phyloP scores from a whole-genome alignment of 2,113 vertebrate genomes.

The Regulus satrapa region DNA sequence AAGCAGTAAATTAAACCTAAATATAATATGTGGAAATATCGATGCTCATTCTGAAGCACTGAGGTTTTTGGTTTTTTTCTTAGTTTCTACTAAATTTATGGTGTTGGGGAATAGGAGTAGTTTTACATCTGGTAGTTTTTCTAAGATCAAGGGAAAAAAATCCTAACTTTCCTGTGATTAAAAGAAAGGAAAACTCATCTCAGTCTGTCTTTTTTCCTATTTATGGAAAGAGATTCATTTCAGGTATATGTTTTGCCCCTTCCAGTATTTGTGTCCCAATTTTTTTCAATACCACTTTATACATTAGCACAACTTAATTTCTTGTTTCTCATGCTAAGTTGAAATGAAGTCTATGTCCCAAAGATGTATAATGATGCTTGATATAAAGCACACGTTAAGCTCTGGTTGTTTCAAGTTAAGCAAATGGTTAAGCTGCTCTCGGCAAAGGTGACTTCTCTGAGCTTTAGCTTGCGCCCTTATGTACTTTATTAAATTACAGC shows the following conservation, averaged over 20 bases:
- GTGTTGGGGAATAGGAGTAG: background rate
- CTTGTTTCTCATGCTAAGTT: background rate
- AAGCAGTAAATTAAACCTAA: constrained; percentile 4
- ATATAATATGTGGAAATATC: background rate
- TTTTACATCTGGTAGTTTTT: background rate
- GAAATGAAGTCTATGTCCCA: background rate
- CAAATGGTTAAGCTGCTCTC: background rate
- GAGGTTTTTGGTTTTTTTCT: background rate
- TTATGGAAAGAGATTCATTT: background rate
- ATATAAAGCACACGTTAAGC: background rate
- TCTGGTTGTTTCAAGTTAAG: background rate
- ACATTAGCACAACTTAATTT: background rate
- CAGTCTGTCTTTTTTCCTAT: background rate
- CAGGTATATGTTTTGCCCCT: background rate
- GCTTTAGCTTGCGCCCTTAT: background rate
- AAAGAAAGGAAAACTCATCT: background rate
- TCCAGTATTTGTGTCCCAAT: background rate
- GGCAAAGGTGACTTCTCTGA: background rate
- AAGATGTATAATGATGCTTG: background rate
- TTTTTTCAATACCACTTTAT: background rate
- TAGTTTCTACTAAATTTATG: background rate
- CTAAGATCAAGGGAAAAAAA: background rate
- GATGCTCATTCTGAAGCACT: background rate
- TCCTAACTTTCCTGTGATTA: background rate
- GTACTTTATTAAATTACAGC: background rate